Evolutionary conservation across 1,140 invertebrate species (phyloP).

Genomic region (Cepaea nemoralis): DNA sequence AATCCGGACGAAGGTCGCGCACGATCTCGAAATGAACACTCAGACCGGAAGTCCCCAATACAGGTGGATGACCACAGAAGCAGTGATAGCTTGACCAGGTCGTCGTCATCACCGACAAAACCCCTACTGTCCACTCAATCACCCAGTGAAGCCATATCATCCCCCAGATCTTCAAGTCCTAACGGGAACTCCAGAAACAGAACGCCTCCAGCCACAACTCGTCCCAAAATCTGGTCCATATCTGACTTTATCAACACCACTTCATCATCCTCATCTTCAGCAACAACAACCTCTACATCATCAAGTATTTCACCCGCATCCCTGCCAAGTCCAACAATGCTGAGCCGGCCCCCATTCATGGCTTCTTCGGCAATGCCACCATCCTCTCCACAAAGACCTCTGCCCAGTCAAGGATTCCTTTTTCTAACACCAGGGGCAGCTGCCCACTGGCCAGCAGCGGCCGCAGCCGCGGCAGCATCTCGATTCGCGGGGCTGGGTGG

Average conservation of each 20-base stretch:
- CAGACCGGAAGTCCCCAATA: not conserved
- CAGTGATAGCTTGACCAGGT: not conserved
- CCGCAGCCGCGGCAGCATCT: constrained; percentile 33
- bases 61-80: not conserved
- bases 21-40: not conserved
- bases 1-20: not conserved
- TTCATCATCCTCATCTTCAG: constrained; percentile 40
- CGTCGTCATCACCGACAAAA: not conserved
- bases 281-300: constrained; percentile 33
- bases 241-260: constrained; percentile 50
- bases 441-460: constrained; percentile 39
- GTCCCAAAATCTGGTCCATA: constrained; percentile 57
- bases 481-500: constrained; percentile 45
- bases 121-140: not conserved
- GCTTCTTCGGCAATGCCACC: not conserved
- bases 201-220: constrained; percentile 35
- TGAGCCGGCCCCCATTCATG: constrained; percentile 36
- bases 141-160: not conserved
- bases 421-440: constrained; percentile 46
- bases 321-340: constrained; percentile 25
- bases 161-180: not conserved
- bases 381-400: constrained; percentile 30
- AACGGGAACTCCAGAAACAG: not conserved
- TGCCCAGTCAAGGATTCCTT: constrained; percentile 46
- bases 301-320: constrained; percentile 29